phyloP scores from a whole-genome alignment of 2,888 invertebrate species.

The Baccha elongata region DNA sequence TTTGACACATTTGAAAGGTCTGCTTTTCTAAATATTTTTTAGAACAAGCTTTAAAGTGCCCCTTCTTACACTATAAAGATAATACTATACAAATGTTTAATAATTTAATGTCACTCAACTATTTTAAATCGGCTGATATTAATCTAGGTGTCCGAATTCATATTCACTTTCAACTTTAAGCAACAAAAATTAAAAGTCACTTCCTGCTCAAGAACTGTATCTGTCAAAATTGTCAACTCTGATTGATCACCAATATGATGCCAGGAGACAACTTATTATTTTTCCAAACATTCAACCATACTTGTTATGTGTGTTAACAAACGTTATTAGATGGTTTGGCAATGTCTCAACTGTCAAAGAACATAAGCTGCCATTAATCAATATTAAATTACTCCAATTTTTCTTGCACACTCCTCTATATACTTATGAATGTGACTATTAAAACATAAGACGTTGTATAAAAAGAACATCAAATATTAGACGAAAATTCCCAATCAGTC shows the following conservation, averaged over 20 bases:
- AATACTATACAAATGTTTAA: too few species aligned
- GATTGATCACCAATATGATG: conserved; percentile 62
- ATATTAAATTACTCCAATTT: conserved; percentile 65
- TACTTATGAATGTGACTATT: background rate
- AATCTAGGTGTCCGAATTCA: background rate
- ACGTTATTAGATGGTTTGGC: conserved; percentile 28
- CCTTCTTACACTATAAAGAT: too few species aligned
- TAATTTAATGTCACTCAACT: too few species aligned
- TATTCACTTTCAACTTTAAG: conserved; percentile 3
- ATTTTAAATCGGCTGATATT: too few species aligned
- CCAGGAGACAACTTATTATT: conserved; percentile 42
- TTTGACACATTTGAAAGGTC: too few species aligned
- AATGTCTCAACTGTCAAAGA: conserved; percentile 39
- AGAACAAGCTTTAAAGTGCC: too few species aligned
- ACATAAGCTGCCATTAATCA: conserved; percentile 61
- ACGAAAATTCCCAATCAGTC: conserved; percentile 62
- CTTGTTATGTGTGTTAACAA: conserved; percentile 13
- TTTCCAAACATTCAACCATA: background rate
- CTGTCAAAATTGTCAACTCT: conserved; percentile 65
- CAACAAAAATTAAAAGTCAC: conserved; percentile 5
- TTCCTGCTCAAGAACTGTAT: conserved; percentile 48
- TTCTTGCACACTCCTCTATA: conserved; percentile 17
- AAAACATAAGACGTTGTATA: background rate
- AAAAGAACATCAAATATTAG: conserved; percentile 6
- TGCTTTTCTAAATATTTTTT: too few species aligned